A percentile compares a stretch with the other conserved stretches of the same genome.
These are phyloP conservation scores for Ichneumoninae sp. DNA, from an alignment of 2,888 invertebrate genomes.

Conservation along the genomic window DNA sequence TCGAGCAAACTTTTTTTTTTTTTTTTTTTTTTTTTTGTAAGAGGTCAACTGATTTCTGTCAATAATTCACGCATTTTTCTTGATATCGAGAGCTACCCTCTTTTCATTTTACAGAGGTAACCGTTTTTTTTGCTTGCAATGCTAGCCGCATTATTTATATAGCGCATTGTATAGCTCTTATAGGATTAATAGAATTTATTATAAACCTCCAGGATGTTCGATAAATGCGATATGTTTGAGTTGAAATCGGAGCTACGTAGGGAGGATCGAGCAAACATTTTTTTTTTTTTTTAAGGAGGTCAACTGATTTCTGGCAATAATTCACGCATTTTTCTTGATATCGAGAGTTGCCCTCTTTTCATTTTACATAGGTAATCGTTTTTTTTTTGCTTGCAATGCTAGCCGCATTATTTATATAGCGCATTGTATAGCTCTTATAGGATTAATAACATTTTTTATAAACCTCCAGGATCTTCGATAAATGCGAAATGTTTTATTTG, in stretches of 20 bases:
- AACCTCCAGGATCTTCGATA: slow-evolving; percentile 21
- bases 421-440: slow-evolving; percentile 24
- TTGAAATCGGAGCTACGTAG: neutral
- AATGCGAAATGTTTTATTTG: slow-evolving; percentile 20
- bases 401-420: slow-evolving; percentile 15
- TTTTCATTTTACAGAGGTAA: neutral
- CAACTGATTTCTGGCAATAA: neutral
- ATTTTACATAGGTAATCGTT: neutral
- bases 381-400: slow-evolving; percentile 2
- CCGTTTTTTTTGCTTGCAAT: neutral
- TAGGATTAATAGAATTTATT: slow-evolving; percentile 46
- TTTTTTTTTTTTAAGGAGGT: slow-evolving; percentile 4
- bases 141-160: slow-evolving; percentile 12
- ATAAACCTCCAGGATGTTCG: slow-evolving; percentile 25
- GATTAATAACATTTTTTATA: slow-evolving; percentile 47
- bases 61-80: neutral
- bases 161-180: slow-evolving; percentile 25
- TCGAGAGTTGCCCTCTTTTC: neutral
- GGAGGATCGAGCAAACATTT: slow-evolving; percentile 11
- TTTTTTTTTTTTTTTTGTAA: slow-evolving; percentile 26
- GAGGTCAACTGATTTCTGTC: too few species aligned
- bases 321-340: neutral
- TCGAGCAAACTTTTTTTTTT: neutral
- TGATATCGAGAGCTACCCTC: neutral
- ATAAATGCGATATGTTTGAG: slow-evolving; percentile 25